These are phyloP conservation scores for Galleria mellonella DNA, from an alignment of 1,140 invertebrate genomes.

Conservation along the genomic window DNA sequence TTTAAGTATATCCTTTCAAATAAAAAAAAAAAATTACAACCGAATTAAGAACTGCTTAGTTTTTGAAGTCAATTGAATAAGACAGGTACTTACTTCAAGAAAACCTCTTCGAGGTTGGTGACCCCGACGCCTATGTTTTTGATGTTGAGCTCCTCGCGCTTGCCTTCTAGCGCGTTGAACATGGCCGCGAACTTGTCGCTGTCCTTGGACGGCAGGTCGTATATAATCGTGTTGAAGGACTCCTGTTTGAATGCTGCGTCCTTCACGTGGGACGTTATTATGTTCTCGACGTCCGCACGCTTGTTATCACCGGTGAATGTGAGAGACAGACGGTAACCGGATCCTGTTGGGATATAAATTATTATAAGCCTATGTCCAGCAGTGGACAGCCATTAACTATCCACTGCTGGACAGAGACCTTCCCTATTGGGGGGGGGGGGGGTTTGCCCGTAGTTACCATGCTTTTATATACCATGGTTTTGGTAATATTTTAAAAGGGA, in stretches of 20 bases:
- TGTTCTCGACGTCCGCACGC: conserved; percentile 23
- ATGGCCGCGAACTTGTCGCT: conserved; percentile 73
- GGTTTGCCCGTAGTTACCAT: too few species aligned
- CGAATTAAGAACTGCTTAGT: too few species aligned
- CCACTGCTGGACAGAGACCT: too few species aligned
- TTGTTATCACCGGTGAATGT: conserved; percentile 31
- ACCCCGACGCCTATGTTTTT: conserved; percentile 85
- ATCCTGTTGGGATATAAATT: conserved; percentile 22
- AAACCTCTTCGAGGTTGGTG: conserved; percentile 91
- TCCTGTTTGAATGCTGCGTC: conserved; percentile 39
- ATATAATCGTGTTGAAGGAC: conserved; percentile 31
- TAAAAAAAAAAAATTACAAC: too few species aligned
- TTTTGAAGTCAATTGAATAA: too few species aligned
- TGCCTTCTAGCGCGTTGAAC: conserved; percentile 79
- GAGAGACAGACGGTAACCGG: conserved; percentile 47
- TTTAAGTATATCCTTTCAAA: too few species aligned
- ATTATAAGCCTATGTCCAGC: too few species aligned
- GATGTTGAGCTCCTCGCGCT: conserved; percentile 78
- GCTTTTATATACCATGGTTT: too few species aligned
- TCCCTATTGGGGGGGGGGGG: too few species aligned
- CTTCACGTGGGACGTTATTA: conserved; percentile 24
- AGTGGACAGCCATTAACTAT: too few species aligned
- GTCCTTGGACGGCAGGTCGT: conserved; percentile 35
- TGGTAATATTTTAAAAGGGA: too few species aligned
- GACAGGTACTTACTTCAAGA: conserved; percentile 79